Base-by-base conservation (phyloP, 2,797 vertebrate genomes). In the Pagetopsis macropterus region DNA sequence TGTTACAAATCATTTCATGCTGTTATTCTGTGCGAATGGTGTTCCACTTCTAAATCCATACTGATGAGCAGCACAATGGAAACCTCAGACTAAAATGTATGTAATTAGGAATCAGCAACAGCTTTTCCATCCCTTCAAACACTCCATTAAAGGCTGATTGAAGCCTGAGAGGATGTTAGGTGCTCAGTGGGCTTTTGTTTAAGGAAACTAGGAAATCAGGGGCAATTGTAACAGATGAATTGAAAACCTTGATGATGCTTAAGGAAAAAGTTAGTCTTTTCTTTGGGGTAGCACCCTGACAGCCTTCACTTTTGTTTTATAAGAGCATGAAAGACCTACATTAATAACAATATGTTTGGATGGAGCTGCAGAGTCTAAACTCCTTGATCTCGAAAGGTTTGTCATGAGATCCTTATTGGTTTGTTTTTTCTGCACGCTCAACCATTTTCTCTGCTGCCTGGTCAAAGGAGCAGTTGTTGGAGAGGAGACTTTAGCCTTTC, bases 31-130 rank as follows among this genome's bases (percentile, higher is more conserved):
- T 16, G 55, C 61, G 55, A 87, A 78, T 52, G 66, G 31, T 71
- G 70, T 72, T 89, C 76, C 62, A 41, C 73, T 78, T 70, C 55
- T 78, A 70, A 90, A 89, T 86, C 86, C 75, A 63, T 43, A 57
- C 61, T 84, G 87, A 84, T 79, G 78, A 75, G 51, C 63, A 48
- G 62, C 63, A 72, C 72, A 82, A 71, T 72, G 62, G 76, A 82
- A 82, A 78, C 19, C 27, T 65, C 70, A 52, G 67, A 23, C 65
- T 37, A 48, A 59, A 48, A 49, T 85, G 78, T 72, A 76, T 17
- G 51, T 69, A 68, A 88, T 85, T 79, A 75, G 45, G 64, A 81
- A 87, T 86, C 79, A 84, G 81, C 65, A 54, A 61, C 67, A 82
- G 44, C 62, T 80, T 86, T 85, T 84, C 57, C 70, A 75, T 75